Base-by-base conservation (phyloP, 2,797 vertebrate species). In the Yasuhikotakia modesta region DNA sequence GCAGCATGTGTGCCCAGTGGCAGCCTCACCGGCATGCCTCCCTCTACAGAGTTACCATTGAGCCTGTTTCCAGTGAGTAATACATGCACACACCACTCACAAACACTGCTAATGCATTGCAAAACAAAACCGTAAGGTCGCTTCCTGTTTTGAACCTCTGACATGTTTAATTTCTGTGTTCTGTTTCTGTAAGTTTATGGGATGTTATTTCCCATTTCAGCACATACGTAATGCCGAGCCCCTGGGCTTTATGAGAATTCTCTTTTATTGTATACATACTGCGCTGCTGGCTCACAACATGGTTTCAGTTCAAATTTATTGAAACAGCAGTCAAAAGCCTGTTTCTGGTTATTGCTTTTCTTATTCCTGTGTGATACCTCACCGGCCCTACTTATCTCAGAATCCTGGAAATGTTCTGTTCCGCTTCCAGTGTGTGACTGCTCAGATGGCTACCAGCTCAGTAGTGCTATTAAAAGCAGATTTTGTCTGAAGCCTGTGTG, bases 1-100 rank as follows among this genome's bases (percentile, higher is more conserved):
- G 87, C 60, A 98, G 94, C 85, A 85, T 99, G 86, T 99, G 97
- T 83, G 92, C 90, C 78, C 95, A 94, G 13, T 99, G 96, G 97
- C 94, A 97, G 80, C 92, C 95, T 68, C 94, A 96, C 45, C 92
- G 89, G 32, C 95, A 94, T 0, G 95, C 96, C 53, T 92, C 94
- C 0, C 84, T 91, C 3, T 97, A 98, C 88, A 92, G 95, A 83
- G 85, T 97, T 14, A 89, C 94, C 64, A 87, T 98, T 76, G 95
- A 96, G 81, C 96, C 96, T 0, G 89, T 94, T 0, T 90, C 92
- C 77, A 95, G 97, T 99, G 87, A 94, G 95, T 93, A 19, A 30
- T 8, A 53, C 55, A 53, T 66, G 43, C 58, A 43, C 19, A 17
- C 30, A 39, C 30, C n/a, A 53, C 22, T n/a, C 12, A 45, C 71